A percentile compares a stretch with the other conserved stretches of the same genome.
phyloP scores from a whole-genome alignment of 2,888 invertebrate genomes.

The Omphaloscelis lunosa region DNA sequence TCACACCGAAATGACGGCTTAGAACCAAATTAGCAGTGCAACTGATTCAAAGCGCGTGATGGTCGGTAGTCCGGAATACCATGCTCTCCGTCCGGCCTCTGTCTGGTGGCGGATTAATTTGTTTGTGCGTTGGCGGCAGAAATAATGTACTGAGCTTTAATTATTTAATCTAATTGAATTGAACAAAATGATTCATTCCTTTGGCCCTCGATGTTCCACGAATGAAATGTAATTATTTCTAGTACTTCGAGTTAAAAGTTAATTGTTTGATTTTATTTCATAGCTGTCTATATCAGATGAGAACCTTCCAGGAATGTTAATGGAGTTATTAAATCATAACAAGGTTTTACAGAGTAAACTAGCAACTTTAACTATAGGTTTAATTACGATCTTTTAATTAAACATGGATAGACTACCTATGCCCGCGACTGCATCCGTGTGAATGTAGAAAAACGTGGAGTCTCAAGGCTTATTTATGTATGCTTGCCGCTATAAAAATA shows the following conservation, averaged over 20 bases:
- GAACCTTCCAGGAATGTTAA: constrained; percentile 13
- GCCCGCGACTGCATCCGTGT: too few species aligned
- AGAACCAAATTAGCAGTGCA: constrained; percentile 50
- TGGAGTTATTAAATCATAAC: constrained; percentile 19
- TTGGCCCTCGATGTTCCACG: neutral
- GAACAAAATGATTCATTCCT: constrained; percentile 17
- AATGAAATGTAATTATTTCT: constrained; percentile 14
- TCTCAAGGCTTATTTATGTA: neutral
- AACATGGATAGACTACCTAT: neutral
- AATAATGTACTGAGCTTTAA: constrained; percentile 37
- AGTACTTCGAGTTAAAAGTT: neutral
- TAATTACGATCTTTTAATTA: constrained; percentile 7
- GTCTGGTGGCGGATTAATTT: constrained; percentile 46
- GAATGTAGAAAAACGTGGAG: neutral
- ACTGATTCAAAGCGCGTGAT: constrained; percentile 49
- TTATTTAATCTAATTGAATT: constrained; percentile 50
- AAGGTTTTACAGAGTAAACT: neutral
- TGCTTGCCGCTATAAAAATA: neutral
- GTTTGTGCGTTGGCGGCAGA: constrained; percentile 49
- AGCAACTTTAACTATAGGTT: neutral
- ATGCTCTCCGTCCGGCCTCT: constrained; percentile 26
- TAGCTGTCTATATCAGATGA: constrained; percentile 1
- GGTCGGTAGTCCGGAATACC: constrained; percentile 36
- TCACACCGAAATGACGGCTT: constrained; percentile 48
- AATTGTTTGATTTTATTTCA: constrained; percentile 29